Evolutionary conservation across 1,140 invertebrate genomes (phyloP), one percentile per base, ranked within the genome.

Genomic region (Drosophila grimshawi): DNA sequence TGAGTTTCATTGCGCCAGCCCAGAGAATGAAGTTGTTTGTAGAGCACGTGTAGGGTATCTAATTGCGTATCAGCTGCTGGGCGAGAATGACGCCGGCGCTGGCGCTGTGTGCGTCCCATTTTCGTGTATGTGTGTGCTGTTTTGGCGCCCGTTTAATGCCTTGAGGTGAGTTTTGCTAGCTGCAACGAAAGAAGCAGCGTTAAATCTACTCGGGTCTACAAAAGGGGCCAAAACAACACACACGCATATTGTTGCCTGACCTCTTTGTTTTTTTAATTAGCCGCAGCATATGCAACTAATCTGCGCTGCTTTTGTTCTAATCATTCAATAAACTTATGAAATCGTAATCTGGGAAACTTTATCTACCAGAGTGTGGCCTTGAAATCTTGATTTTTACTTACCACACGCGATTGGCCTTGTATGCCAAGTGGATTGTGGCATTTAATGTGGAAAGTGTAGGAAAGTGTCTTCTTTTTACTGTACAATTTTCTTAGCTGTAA

Each of bases 131-230:
- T 86, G 79, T 82, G 86, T 77, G 78, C 67, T 89, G 79, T 90
- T 86, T 91, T 90, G 81, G 77, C 78, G 57, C 53, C 49, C 30
- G 53, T 60, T 49, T 55, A 59, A 55, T 55, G 19, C 52, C 64
- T 60, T 51, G 32, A 8, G 11, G 39, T 64, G 30, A 46, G 10
- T 68, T 35, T 56, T 65, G 37, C 33, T 86, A 82, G 78, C 86
- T 90, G 86, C 79, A 90, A 90, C 82, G 88, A 90, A 90, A 90
- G 72, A 90, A 90, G 85, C 85, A 83, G 46, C 68, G 61, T 80
- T 86, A 64, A 63, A 59, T 66, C n/a, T 59, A 30, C 35, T 11
- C 5, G 69, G 46, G 35, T 60, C 32, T 49, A 7, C 41, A 69
- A 76, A 71, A 63, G 51, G 65, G 77, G 71, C 85, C 85, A 89